A percentile compares a stretch with the other conserved stretches of the same genome.
phyloP scores from a whole-genome alignment of 2,113 vertebrate species.

The Pelecanus crispus region DNA sequence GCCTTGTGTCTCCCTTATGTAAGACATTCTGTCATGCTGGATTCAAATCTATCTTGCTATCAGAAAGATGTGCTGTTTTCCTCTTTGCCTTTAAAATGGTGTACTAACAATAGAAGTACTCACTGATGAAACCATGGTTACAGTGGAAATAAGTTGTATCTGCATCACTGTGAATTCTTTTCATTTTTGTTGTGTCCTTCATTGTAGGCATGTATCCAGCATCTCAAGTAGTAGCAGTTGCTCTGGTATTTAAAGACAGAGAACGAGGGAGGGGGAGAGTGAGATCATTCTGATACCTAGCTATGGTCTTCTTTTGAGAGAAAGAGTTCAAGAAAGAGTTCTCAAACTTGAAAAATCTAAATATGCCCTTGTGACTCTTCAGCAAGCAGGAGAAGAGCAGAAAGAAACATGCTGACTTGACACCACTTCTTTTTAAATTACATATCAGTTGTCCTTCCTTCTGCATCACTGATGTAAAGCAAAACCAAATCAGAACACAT shows the following conservation, averaged over 20 bases:
- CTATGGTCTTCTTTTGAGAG: not conserved
- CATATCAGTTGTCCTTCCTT: not conserved
- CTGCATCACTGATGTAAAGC: not conserved
- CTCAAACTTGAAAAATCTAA: not conserved
- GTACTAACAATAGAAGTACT: slow-evolving; percentile 64
- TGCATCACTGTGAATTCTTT: slow-evolving; percentile 31
- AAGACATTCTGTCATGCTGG: slow-evolving; percentile 19
- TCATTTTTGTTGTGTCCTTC: slow-evolving; percentile 46
- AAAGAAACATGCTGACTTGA: not conserved
- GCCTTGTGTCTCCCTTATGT: slow-evolving; percentile 26
- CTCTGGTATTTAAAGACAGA: not conserved
- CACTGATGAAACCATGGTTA: slow-evolving; percentile 69
- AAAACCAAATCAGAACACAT: not conserved
- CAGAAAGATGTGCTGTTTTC: slow-evolving; percentile 54
- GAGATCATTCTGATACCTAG: not conserved
- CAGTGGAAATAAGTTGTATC: slow-evolving; percentile 37
- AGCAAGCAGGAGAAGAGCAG: not conserved
- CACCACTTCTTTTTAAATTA: not conserved
- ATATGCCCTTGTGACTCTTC: not conserved
- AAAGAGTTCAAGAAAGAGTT: not conserved
- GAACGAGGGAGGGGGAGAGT: not conserved
- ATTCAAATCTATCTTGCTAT: slow-evolving; percentile 32
- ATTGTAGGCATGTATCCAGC: not conserved
- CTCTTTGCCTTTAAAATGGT: slow-evolving; percentile 22
- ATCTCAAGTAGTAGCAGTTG: not conserved